Evolutionary conservation across 2,888 invertebrate genomes (phyloP).

Genomic region (Hyposoter dolosus): DNA sequence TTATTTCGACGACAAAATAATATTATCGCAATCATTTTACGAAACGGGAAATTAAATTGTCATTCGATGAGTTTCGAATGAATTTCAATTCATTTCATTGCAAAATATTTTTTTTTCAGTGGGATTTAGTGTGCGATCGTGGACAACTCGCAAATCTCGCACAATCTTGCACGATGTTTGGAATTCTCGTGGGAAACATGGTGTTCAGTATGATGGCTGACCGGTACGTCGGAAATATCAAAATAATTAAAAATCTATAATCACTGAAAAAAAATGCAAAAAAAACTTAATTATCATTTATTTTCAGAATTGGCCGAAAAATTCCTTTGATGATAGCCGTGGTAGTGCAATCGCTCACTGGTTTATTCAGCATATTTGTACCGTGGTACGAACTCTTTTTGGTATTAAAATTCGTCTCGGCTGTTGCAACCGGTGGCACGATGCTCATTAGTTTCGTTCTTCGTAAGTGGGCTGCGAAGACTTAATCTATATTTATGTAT

Average conservation of each 20-base stretch:
- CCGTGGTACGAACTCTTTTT: conserved; percentile 88
- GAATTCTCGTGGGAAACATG: conserved; percentile 86
- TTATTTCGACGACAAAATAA: conserved; percentile 5
- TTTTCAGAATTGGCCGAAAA: conserved; percentile 88
- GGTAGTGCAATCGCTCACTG: conserved; percentile 86
- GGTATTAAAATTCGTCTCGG: conserved; percentile 87
- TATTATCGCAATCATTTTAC: neutral
- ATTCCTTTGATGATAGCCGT: conserved; percentile 87
- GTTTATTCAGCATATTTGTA: conserved; percentile 86
- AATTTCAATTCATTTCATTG: neutral
- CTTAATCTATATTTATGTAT: neutral
- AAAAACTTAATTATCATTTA: neutral
- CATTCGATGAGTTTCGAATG: neutral
- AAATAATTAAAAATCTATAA: neutral
- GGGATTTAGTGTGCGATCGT: conserved; percentile 87
- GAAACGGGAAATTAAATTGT: neutral
- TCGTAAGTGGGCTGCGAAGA: conserved; percentile 80
- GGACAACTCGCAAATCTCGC: conserved; percentile 86
- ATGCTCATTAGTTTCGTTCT: conserved; percentile 89
- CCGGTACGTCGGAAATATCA: conserved; percentile 79
- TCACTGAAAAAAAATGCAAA: too few species aligned
- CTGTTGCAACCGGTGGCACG: conserved; percentile 88
- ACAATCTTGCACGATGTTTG: conserved; percentile 87
- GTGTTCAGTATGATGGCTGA: conserved; percentile 86
- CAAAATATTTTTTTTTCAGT: conserved; percentile 81